A percentile compares a stretch with the other conserved stretches of the same genome.
These are phyloP conservation scores for Monopis laevigella DNA, from an alignment of 2,888 invertebrate species.

Conservation along the genomic window DNA sequence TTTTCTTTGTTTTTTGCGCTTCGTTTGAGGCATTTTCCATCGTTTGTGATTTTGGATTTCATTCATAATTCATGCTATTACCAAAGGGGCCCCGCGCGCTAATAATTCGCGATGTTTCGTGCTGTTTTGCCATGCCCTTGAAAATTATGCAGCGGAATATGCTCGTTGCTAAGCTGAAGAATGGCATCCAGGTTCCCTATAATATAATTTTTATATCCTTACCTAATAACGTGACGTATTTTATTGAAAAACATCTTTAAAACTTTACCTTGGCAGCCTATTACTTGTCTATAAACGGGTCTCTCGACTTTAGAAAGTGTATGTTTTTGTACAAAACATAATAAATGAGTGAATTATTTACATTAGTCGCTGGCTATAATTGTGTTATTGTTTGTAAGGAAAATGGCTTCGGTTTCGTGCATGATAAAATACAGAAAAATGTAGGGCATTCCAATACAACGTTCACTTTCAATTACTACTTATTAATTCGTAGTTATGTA, in stretches of 20 bases:
- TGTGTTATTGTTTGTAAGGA: conserved; percentile 23
- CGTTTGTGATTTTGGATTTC: conserved; percentile 36
- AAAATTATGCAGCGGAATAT: conserved; percentile 65
- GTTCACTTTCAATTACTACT: conserved; percentile 7
- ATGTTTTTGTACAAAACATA: not conserved
- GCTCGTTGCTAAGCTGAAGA: conserved; percentile 32
- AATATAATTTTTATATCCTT: not conserved
- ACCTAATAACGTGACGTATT: no score
- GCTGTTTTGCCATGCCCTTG: conserved; percentile 51
- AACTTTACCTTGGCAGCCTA: not conserved
- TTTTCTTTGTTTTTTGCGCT: conserved; percentile 19
- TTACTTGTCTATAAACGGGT: not conserved
- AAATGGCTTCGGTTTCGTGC: conserved; percentile 31
- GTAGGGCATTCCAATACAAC: conserved; percentile 4
- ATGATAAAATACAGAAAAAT: conserved; percentile 15
- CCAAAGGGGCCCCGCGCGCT: conserved; percentile 25
- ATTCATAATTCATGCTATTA: conserved; percentile 47
- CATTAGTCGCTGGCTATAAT: no score
- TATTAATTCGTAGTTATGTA: not conserved
- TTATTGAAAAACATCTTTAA: not conserved
- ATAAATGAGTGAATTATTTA: not conserved
- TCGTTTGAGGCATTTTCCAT: conserved; percentile 25
- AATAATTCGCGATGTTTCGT: conserved; percentile 29
- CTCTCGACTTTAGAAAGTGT: not conserved
- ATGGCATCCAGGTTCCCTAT: not conserved